Evolutionary conservation across 2,797 vertebrate species (phyloP), one percentile per base, ranked within the genome.

Genomic region (Acridotheres tristis): DNA sequence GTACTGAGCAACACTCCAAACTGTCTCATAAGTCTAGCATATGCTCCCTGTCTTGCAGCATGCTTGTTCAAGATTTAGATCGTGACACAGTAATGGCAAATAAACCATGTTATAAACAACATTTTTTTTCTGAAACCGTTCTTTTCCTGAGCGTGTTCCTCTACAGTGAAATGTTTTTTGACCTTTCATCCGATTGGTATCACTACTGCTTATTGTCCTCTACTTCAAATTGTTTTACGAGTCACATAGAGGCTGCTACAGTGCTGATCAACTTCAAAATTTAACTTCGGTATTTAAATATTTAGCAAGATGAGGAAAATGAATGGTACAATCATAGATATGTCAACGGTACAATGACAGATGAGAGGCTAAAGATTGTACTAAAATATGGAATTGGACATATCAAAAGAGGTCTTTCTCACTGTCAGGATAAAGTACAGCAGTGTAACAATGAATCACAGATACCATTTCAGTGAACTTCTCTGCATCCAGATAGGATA

Each of bases 161-260:
- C 74, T 89, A 65, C 32, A 92, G 25, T 43, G 71, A 78, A 73
- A 85, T 51, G 50, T 36, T 79, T 92, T 86, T 77, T 97, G 86
- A 95, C 67, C 68, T 86, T 93, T 50, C 62, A 83, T 68, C 47
- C 9, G 7, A 81, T 61, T 85, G 85, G 85, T 85, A 85, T 92
- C 80, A 91, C 53, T 69, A 57, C 11, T 22, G 58, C 29, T 11
- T 36, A 38, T 18, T 34, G 19, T 53, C 34, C 23, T 27, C 71
- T 89, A 36, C 53, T 91, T 85, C 45, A 67, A 29, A 57, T 43
- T 38, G 26, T 7, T 74, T 89, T 82, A 77, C 6, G 43, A 67
- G 6, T 51, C 57, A 65, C 26, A 48, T 5, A 61, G n/a, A 34
- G 30, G 19, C 45, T 82, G 13, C 53, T 69, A 71, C 72, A 13